Evolutionary conservation across 1,140 invertebrate species (phyloP).

Genomic region (Pachypeltis micranthus): DNA sequence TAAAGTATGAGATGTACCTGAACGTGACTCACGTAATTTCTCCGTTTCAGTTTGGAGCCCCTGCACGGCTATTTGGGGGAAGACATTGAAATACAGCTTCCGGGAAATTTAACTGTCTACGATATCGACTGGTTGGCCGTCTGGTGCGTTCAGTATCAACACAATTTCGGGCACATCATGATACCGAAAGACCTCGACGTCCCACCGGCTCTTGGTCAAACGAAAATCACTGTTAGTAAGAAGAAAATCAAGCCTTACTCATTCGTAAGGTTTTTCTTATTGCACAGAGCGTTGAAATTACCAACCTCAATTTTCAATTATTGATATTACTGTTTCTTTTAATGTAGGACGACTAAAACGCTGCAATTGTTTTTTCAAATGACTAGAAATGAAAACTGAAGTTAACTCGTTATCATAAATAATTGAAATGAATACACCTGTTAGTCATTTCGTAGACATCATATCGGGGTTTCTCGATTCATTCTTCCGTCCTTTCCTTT

Average conservation of each 20-base stretch:
- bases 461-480: no score
- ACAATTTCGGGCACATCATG: conserved; percentile 82
- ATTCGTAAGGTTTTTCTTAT: background rate
- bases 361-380: no score
- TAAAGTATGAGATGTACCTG: no score
- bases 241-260: conserved; percentile 15
- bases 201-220: conserved; percentile 75
- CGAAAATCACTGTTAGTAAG: conserved; percentile 67
- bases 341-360: no score
- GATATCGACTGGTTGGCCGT: conserved; percentile 87
- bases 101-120: conserved; percentile 71
- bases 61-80: conserved; percentile 74
- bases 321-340: no score
- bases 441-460: no score
- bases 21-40: background rate
- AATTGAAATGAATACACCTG: no score
- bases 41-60: conserved; percentile 49
- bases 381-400: no score
- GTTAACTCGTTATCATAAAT: no score
- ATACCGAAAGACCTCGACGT: conserved; percentile 82
- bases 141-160: conserved; percentile 72
- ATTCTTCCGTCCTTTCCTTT: no score
- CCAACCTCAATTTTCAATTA: no score
- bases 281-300: no score
- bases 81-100: conserved; percentile 79